phyloP scores from a whole-genome alignment of 2,797 vertebrate species.

The Cyclopterus lumpus region DNA sequence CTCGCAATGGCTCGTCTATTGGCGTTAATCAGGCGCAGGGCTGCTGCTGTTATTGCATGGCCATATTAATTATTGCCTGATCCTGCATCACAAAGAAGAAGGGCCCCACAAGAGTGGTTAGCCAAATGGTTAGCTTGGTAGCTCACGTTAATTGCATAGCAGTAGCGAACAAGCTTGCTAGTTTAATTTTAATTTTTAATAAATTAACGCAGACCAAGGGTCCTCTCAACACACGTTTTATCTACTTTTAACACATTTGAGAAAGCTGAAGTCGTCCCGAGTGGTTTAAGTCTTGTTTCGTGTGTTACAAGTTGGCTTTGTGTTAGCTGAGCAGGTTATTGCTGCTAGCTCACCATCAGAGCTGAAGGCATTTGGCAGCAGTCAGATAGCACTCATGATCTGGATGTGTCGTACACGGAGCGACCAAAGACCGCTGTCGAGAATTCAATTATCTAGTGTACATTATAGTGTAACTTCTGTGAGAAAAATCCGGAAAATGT shows the following conservation, averaged over 20 bases:
- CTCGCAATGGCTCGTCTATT: background rate
- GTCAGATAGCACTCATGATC: slow-evolving; percentile 34
- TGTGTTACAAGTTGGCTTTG: slow-evolving; percentile 52
- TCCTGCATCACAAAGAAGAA: slow-evolving; percentile 84
- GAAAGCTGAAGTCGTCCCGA: background rate
- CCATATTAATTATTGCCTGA: slow-evolving; percentile 82
- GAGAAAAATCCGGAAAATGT: no score
- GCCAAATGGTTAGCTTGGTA: slow-evolving; percentile 65
- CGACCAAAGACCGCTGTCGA: background rate
- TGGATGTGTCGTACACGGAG: slow-evolving; percentile 5
- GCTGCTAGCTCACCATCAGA: slow-evolving; percentile 49
- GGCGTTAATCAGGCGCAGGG: slow-evolving; percentile 9
- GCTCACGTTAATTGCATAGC: slow-evolving; percentile 56
- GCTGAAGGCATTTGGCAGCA: slow-evolving; percentile 53
- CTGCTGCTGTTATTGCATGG: slow-evolving; percentile 60
- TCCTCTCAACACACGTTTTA: accelerated
- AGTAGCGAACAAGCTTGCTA: slow-evolving; percentile 12
- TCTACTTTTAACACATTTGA: background rate
- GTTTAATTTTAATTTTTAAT: background rate
- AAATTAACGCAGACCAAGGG: no score
- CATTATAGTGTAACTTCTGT: background rate
- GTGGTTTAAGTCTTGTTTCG: background rate
- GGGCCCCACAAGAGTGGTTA: slow-evolving; percentile 72
- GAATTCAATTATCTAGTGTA: background rate
- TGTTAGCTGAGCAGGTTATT: slow-evolving; percentile 48